A percentile compares a stretch with the other conserved stretches of the same genome.
These are phyloP conservation scores for Prionailurus bengalensis DNA, from an alignment of 2,113 vertebrate genomes.

Conservation along the genomic window DNA sequence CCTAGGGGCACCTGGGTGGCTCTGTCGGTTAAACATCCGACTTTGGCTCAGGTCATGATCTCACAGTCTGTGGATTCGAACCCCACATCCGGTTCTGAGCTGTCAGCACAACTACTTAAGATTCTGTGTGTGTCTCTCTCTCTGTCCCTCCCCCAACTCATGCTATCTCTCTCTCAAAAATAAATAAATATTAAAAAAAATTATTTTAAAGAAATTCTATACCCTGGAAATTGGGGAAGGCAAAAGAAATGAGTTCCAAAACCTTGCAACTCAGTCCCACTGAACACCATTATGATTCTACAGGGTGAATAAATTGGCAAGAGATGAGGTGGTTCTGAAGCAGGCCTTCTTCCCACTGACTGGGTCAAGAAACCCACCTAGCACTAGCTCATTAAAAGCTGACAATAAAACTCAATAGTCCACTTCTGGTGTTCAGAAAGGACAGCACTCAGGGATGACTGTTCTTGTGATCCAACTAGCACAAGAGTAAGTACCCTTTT, in stretches of 20 bases:
- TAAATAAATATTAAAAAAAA: too few relatives aligned
- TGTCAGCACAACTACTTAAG: too few relatives aligned
- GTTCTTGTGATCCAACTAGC: neutral
- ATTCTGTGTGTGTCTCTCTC: too few relatives aligned
- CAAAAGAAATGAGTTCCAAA: slow-evolving; percentile 24
- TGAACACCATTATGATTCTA: neutral
- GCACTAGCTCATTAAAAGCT: slow-evolving; percentile 25
- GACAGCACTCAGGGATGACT: neutral
- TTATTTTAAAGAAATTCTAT: neutral
- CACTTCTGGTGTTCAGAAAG: neutral
- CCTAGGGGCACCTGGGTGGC: neutral
- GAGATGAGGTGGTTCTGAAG: neutral
- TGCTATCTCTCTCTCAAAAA: too few relatives aligned
- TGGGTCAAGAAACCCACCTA: neutral
- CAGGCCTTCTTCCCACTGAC: neutral
- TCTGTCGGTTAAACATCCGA: too few relatives aligned
- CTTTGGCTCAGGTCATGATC: too few relatives aligned
- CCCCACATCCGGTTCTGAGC: too few relatives aligned
- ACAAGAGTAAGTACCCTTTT: neutral
- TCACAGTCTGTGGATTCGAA: too few relatives aligned
- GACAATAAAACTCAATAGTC: neutral
- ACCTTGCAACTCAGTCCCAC: neutral
- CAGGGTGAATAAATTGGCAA: neutral
- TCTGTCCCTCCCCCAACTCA: too few relatives aligned
- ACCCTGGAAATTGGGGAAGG: neutral